These are phyloP conservation scores for Achroia grisella DNA, from an alignment of 1,140 invertebrate genomes.

Conservation along the genomic window DNA sequence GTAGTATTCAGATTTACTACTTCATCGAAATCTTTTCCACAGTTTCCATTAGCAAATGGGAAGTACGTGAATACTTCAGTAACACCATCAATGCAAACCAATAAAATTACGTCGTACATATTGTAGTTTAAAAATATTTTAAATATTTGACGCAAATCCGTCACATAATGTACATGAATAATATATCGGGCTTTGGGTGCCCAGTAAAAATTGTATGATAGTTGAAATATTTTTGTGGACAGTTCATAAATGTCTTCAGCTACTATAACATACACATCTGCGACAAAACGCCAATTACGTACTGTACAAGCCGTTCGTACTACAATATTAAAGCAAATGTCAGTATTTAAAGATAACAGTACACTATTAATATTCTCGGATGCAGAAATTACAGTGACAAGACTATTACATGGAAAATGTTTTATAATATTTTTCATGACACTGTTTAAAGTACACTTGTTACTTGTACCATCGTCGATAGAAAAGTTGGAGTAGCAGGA, in stretches of 20 bases:
- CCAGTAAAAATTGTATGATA: constrained; percentile 26
- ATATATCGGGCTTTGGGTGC: constrained; percentile 28
- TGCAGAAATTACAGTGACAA: constrained; percentile 1
- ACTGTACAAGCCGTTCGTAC: constrained; percentile 13
- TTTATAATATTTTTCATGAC: constrained; percentile 1
- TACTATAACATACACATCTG: constrained; percentile 22
- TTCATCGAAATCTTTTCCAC: constrained; percentile 17
- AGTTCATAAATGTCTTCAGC: constrained; percentile 14
- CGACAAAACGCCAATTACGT: constrained; percentile 11
- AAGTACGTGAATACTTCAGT: constrained; percentile 22
- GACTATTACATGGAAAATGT: constrained; percentile 11
- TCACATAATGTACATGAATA: constrained; percentile 7
- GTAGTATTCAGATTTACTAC: constrained; percentile 14
- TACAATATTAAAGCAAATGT: constrained; percentile 16
- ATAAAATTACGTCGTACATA: constrained; percentile 21
- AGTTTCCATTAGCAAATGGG: constrained; percentile 21
- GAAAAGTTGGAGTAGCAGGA: constrained; percentile 1
- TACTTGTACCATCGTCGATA: neutral
- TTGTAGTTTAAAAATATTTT: constrained; percentile 14
- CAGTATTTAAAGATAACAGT: neutral
- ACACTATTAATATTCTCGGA: too few relatives aligned
- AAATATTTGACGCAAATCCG: constrained; percentile 14
- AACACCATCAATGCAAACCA: constrained; percentile 8
- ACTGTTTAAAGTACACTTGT: neutral
- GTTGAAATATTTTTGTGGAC: constrained; percentile 6